Percentiles rank a stretch among this genome's conserved stretches.
These are phyloP conservation scores for Echiichthys vipera DNA, from an alignment of 2,797 vertebrate genomes.

Conservation along the genomic window DNA sequence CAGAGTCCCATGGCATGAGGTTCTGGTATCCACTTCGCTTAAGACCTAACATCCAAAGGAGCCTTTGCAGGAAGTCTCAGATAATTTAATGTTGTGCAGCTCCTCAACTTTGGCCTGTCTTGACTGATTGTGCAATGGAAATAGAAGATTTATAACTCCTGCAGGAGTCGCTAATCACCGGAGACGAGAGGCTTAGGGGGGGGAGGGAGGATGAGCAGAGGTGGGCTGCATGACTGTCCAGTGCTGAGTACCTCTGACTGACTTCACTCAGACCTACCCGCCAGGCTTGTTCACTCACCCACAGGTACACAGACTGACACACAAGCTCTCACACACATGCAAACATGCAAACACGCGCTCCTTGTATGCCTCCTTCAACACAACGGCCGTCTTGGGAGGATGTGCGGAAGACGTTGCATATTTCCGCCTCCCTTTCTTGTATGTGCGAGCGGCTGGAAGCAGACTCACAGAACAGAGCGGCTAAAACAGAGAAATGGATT, in stretches of 20 bases:
- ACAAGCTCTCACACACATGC: slow-evolving; percentile 62
- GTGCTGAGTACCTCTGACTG: slow-evolving; percentile 60
- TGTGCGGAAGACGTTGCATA: slow-evolving; percentile 80
- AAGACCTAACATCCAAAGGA: slow-evolving; percentile 74
- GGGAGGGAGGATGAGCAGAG: slow-evolving; percentile 56
- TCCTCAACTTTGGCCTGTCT: slow-evolving; percentile 78
- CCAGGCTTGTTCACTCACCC: slow-evolving; percentile 38
- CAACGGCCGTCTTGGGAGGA: slow-evolving; percentile 83
- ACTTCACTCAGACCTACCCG: slow-evolving; percentile 16
- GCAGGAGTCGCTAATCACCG: slow-evolving; percentile 85
- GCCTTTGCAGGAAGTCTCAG: slow-evolving; percentile 82
- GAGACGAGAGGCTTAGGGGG: slow-evolving; percentile 63
- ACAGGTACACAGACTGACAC: slow-evolving; percentile 53
- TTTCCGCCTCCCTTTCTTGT: slow-evolving; percentile 72
- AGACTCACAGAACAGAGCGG: slow-evolving; percentile 21
- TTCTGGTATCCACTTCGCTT: slow-evolving; percentile 77
- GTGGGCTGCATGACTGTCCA: slow-evolving; percentile 69
- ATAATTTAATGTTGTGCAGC: slow-evolving; percentile 87
- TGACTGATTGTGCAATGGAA: slow-evolving; percentile 85
- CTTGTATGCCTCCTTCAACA: slow-evolving; percentile 70
- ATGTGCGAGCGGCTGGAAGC: slow-evolving; percentile 58
- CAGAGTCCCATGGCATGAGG: slow-evolving; percentile 49
- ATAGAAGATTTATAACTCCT: slow-evolving; percentile 86
- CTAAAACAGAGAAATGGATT: slow-evolving; percentile 66
- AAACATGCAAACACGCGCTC: slow-evolving; percentile 62